Percentiles rank a stretch among this genome's conserved stretches.
Conservation (phyloP, 2,797 vertebrate genomes). For the Acanthis flammea region DNA sequence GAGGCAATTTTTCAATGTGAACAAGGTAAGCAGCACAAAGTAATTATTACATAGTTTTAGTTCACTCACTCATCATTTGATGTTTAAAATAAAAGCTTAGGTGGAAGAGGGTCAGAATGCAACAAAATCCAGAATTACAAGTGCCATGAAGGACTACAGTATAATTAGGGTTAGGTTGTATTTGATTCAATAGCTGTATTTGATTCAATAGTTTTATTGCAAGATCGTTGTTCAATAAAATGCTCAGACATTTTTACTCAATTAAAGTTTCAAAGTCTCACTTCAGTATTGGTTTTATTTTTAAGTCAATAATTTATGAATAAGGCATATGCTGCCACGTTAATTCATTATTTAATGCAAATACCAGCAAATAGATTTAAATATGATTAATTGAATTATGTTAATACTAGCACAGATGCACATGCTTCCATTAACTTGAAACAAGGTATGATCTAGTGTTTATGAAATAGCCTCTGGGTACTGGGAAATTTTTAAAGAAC, state of each 20-base stretch:
- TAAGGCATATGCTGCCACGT: not conserved
- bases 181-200: not conserved
- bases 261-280: not conserved
- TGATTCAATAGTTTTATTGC: not conserved
- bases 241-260: not conserved
- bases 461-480: not conserved
- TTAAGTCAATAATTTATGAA: not conserved
- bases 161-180: not conserved
- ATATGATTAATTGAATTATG: conserved; percentile 10
- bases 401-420: not conserved
- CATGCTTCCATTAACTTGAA: conserved; percentile 4
- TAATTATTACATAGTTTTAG: not conserved
- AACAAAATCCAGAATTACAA: not conserved
- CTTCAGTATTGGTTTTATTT: not conserved
- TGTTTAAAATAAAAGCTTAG: not conserved
- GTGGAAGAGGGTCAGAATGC: not conserved
- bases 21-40: not conserved
- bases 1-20: not conserved
- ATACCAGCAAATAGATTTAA: conserved; percentile 37
- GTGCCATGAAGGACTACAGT: not conserved
- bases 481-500: not conserved
- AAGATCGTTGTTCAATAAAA: not conserved
- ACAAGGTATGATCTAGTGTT: not conserved
- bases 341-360: conserved; percentile 25
- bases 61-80: not conserved